Evolutionary conservation across 1,140 invertebrate genomes (phyloP).

Genomic region (Drosophila insularis): DNA sequence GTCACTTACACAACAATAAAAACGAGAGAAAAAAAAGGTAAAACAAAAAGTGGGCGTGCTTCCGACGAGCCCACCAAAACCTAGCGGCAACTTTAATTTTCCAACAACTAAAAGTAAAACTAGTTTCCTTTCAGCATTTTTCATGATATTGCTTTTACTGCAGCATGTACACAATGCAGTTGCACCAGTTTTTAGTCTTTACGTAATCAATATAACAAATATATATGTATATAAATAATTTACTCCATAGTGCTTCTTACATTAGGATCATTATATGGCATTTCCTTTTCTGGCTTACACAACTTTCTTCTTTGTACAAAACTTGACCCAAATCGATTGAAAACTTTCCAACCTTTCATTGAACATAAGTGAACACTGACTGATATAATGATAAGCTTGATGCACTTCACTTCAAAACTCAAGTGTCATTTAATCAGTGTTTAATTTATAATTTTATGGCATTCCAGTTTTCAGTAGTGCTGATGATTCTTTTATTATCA

Average conservation of each 20-base stretch:
- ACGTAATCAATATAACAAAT: constrained; percentile 51
- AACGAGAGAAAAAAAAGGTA: no score
- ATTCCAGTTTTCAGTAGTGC: no score
- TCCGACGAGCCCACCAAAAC: constrained; percentile 62
- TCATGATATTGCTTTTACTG: constrained; percentile 26
- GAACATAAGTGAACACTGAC: background rate
- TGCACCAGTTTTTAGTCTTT: constrained; percentile 66
- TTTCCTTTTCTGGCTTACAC: constrained; percentile 38
- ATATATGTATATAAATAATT: background rate
- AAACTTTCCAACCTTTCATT: constrained; percentile 23
- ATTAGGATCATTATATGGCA: constrained; percentile 2
- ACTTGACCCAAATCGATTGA: constrained; percentile 44
- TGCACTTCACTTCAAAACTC: background rate
- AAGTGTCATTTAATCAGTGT: background rate
- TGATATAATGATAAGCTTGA: background rate
- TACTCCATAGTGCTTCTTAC: background rate
- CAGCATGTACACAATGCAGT: constrained; percentile 28
- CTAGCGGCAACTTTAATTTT: constrained; percentile 17
- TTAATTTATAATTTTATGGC: background rate
- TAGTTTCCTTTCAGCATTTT: constrained; percentile 65
- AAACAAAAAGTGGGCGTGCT: constrained; percentile 64
- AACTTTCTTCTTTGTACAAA: constrained; percentile 35
- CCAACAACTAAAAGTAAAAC: constrained; percentile 40
- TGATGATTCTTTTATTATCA: no score
- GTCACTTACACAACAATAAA: constrained; percentile 53